Percentiles rank a stretch among this genome's conserved stretches.
Evolutionary conservation across 2,888 invertebrate genomes (phyloP).

Genomic region (Anodontia alba): DNA sequence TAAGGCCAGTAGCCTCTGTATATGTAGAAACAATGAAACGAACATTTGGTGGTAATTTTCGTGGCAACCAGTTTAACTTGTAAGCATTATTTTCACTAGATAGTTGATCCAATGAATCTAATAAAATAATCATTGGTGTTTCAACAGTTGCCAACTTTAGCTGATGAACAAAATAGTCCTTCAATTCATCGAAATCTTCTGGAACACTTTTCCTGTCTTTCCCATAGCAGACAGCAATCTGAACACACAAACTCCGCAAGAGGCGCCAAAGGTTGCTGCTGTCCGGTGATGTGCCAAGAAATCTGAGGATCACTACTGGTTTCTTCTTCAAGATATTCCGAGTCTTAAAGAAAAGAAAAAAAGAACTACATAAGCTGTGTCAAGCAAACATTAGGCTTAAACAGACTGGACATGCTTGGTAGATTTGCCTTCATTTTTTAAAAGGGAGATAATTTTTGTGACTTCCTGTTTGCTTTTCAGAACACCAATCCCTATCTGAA

Average conservation of each 20-base stretch:
- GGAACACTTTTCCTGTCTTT: slow-evolving; percentile 57
- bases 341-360: background rate
- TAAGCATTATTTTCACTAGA: slow-evolving; percentile 71
- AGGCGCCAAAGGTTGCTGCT: slow-evolving; percentile 73
- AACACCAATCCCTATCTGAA: background rate
- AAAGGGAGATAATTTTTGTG: no score
- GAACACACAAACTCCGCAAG: slow-evolving; percentile 73
- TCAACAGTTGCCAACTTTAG: slow-evolving; percentile 63
- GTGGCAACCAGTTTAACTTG: slow-evolving; percentile 79
- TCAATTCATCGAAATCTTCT: slow-evolving; percentile 70
- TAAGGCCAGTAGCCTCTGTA: slow-evolving; percentile 71
- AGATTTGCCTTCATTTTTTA: no score
- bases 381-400: background rate
- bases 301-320: slow-evolving; percentile 68
- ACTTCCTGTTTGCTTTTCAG: no score
- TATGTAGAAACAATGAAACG: slow-evolving; percentile 77
- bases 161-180: slow-evolving; percentile 67
- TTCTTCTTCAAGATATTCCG: slow-evolving; percentile 25
- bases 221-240: slow-evolving; percentile 67
- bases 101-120: slow-evolving; percentile 80
- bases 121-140: slow-evolving; percentile 70
- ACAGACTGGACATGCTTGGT: no score
- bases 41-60: slow-evolving; percentile 70
- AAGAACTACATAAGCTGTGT: no score
- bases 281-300: slow-evolving; percentile 79